Percentiles rank a stretch among this genome's conserved stretches.
phyloP scores from a whole-genome alignment of 2,113 vertebrate genomes.

The Xenopus borealis region DNA sequence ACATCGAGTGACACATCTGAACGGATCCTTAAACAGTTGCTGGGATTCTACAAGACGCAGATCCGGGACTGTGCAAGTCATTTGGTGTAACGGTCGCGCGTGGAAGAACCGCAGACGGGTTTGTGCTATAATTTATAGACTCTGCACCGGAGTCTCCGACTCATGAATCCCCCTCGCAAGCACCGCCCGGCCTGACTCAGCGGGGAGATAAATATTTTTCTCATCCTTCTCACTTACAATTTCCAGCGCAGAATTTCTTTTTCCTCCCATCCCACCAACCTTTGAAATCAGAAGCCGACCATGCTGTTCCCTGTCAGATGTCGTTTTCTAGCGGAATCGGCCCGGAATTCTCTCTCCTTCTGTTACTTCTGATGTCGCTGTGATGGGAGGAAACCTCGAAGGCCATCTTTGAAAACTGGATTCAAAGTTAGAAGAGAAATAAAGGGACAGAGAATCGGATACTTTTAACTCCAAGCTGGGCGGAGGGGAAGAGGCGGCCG shows the following conservation, averaged over 20 bases:
- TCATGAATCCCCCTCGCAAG: constrained; percentile 15
- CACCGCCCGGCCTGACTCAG: constrained; percentile 12
- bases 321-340: constrained; percentile 38
- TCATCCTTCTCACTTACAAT: constrained; percentile 45
- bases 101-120: no score
- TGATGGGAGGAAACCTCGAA: constrained; percentile 40
- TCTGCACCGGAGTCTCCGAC: background rate
- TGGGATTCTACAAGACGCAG: no score
- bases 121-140: constrained; percentile 5
- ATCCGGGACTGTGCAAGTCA: no score
- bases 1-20: no score
- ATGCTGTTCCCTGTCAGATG: constrained; percentile 41
- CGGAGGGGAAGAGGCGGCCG: background rate
- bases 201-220: constrained; percentile 42
- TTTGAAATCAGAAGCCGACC: constrained; percentile 41
- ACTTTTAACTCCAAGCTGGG: constrained; percentile 19
- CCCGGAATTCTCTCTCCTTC: constrained; percentile 7
- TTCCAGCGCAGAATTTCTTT: constrained; percentile 28
- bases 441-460: constrained; percentile 36
- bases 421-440: constrained; percentile 42
- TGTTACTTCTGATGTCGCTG: constrained; percentile 29
- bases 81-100: no score
- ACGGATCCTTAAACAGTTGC: no score
- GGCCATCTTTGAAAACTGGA: constrained; percentile 44
- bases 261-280: constrained; percentile 41